These are phyloP conservation scores for Conchocele bisecta DNA, from an alignment of 2,888 invertebrate species.

Conservation along the genomic window DNA sequence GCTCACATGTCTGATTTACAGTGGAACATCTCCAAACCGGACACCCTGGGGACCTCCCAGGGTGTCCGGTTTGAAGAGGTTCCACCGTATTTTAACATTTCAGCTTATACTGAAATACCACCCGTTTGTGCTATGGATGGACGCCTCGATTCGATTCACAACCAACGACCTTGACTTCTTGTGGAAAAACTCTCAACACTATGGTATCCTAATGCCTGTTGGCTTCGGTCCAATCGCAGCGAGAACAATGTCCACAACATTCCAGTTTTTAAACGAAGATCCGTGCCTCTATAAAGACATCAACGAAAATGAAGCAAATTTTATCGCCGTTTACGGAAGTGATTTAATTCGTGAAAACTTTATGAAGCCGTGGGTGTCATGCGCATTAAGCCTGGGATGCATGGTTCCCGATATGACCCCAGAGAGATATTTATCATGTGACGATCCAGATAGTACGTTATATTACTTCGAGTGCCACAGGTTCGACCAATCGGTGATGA, in stretches of 20 bases:
- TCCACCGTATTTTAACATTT: too few relatives aligned
- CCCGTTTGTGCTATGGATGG: conserved; percentile 58
- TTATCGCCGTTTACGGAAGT: conserved; percentile 40
- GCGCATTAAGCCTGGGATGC: conserved; percentile 52
- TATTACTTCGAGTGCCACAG: conserved; percentile 49
- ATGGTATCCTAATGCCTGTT: conserved; percentile 35
- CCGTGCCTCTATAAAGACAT: conserved; percentile 35
- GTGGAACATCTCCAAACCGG: too few relatives aligned
- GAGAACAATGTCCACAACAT: conserved; percentile 41
- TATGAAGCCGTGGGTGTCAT: conserved; percentile 52
- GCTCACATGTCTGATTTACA: too few relatives aligned
- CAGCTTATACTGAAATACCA: conserved; percentile 41
- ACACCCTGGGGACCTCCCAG: too few relatives aligned
- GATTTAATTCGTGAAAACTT: conserved; percentile 45
- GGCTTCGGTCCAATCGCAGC: conserved; percentile 38
- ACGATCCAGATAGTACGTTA: conserved; percentile 1
- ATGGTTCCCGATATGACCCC: conserved; percentile 37
- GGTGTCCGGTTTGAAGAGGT: too few relatives aligned
- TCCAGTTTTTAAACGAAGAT: conserved; percentile 40
- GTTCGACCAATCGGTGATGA: conserved; percentile 57
- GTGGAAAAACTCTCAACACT: conserved; percentile 23
- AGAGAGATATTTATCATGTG: conserved; percentile 27
- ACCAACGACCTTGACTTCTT: conserved; percentile 27
- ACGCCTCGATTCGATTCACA: conserved; percentile 49
- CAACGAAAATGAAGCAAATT: conserved; percentile 54